Base-by-base conservation (phyloP, 2,113 vertebrate genomes). In the Corythornis cristatus region DNA sequence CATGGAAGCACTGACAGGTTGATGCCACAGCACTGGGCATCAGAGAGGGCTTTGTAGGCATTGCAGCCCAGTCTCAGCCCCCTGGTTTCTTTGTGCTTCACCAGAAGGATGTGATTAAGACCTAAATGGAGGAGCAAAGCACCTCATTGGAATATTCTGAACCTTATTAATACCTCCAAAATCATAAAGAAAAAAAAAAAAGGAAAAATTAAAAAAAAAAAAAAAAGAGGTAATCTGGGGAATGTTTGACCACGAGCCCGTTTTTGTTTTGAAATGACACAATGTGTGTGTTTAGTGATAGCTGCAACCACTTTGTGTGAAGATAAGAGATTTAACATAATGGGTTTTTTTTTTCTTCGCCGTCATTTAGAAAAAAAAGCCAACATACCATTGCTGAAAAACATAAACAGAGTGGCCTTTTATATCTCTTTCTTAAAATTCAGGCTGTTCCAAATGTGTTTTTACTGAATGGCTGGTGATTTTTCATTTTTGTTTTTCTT, bases 251-350 rank as follows among this genome's bases (percentile, higher is more conserved):
- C 0, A 2, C 8, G 20, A 89, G 88, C 90, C 86, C 33, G 0
- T 83, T 93, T 45, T 67, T 96, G 91, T 95, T 96, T 94, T 82
- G 95, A 51, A 97, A 96, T 95, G 93, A 96, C 93, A 93, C 93
- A 95, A 94, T 95, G 77, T 97, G 93, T 95, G 93, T 95, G 89
- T 88, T 96, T 95, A 95, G 48, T 29, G 94, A 96, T 93, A 96
- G 78, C 93, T 87, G 91, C 88, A 83, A 85, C 83, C 92, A 91
- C 84, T 96, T 85, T 83, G 81, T 1, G 0, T 75, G 84, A 66
- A 94, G 94, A 96, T 97, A 97, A 95, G 94, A 72, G 72, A 85
- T 91, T 93, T 89, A 91, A 83, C 91, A 74, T 83, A 54, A 92
- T 86, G 75, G 2, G 9, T 81, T 88, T 73, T 89, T 86, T 93